Conservation (phyloP, 1,140 invertebrate genomes). For the Thaumatotibia leucotreta region DNA sequence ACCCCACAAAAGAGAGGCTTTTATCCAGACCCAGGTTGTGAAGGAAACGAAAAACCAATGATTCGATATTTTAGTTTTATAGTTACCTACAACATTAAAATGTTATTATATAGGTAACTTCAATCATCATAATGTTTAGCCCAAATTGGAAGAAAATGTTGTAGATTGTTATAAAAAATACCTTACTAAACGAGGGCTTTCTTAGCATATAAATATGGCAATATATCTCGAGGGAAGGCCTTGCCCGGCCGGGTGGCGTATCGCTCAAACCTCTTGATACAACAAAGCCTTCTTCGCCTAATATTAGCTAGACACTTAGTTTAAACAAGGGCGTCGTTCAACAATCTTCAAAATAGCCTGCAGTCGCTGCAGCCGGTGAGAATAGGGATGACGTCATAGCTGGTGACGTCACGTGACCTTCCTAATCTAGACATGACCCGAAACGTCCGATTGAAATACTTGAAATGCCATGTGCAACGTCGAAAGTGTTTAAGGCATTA, state of each 20-base stretch:
- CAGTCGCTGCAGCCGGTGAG: background rate
- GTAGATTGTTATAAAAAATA: background rate
- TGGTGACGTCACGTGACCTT: constrained; percentile 26
- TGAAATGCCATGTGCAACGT: background rate
- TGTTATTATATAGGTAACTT: no score
- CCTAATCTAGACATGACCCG: background rate
- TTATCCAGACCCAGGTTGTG: no score
- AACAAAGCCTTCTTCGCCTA: constrained; percentile 8
- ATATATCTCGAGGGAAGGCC: background rate
- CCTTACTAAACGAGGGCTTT: background rate
- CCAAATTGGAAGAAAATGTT: background rate
- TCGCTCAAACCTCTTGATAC: constrained; percentile 7
- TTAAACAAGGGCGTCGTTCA: constrained; percentile 1
- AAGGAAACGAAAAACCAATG: no score
- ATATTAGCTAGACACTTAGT: constrained; percentile 10
- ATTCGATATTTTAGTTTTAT: no score
- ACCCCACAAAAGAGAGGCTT: no score
- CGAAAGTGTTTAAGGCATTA: background rate
- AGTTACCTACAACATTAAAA: no score
- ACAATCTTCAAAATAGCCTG: constrained; percentile 16
- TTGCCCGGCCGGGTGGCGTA: background rate
- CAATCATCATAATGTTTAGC: background rate
- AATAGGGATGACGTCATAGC: constrained; percentile 25
- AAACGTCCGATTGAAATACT: background rate
- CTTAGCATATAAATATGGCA: background rate